These are phyloP conservation scores for Imbricaverruca yamaguchii DNA, from an alignment of 2,888 invertebrate species.

Conservation along the genomic window DNA sequence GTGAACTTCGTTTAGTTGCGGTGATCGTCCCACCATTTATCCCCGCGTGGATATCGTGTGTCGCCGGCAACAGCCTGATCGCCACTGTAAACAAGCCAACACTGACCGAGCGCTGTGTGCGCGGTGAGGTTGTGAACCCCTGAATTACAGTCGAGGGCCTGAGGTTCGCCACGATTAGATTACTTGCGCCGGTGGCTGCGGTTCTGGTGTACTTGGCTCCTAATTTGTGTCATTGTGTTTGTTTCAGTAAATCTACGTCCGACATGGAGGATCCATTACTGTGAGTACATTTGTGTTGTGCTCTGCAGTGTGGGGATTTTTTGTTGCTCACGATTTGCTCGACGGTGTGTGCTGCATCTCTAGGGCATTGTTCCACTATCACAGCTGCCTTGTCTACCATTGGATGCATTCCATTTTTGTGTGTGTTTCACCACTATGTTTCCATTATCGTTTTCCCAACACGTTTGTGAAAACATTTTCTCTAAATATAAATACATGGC, in stretches of 20 bases:
- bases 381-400: too few relatives aligned
- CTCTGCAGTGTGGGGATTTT: too few relatives aligned
- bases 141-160: neutral
- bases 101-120: neutral
- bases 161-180: neutral
- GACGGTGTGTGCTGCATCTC: too few relatives aligned
- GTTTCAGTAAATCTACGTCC: slow-evolving; percentile 17
- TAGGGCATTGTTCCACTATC: too few relatives aligned
- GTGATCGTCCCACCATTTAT: neutral
- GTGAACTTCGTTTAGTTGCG: too few relatives aligned
- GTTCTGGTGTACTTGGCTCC: neutral
- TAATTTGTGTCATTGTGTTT: neutral
- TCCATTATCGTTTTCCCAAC: too few relatives aligned
- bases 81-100: neutral
- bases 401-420: too few relatives aligned
- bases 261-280: slow-evolving; percentile 21
- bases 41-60: neutral
- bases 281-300: slow-evolving; percentile 25
- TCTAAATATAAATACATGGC: too few relatives aligned
- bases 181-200: neutral
- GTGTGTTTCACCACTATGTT: too few relatives aligned
- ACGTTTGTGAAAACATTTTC: too few relatives aligned
- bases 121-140: neutral
- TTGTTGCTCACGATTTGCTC: too few relatives aligned
- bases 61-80: too few relatives aligned